These are phyloP conservation scores for Catajapyx aquilonaris DNA, from an alignment of 1,140 invertebrate species.

Conservation along the genomic window DNA sequence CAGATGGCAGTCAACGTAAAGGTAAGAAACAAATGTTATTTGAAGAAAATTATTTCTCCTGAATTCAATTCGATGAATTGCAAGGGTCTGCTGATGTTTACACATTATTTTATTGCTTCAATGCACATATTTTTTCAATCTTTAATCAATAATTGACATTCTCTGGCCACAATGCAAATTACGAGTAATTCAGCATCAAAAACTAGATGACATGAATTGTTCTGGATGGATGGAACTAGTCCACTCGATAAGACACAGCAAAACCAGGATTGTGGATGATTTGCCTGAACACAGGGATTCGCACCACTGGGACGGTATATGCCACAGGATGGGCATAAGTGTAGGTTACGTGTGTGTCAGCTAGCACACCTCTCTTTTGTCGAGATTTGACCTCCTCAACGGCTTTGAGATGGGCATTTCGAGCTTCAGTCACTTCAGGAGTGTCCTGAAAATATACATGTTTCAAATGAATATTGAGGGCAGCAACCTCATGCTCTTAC, in stretches of 20 bases:
- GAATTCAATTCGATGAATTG: neutral
- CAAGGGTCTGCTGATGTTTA: neutral
- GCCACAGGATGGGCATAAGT: constrained; percentile 14
- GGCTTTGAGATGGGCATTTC: constrained; percentile 12
- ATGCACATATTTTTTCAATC: no score
- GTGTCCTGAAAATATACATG: constrained; percentile 9
- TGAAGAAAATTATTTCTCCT: neutral
- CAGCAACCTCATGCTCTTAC: constrained; percentile 7
- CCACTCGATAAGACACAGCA: neutral
- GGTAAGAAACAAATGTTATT: constrained; percentile 3
- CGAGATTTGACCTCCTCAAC: constrained; percentile 11
- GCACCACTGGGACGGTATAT: neutral
- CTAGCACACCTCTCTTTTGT: constrained; percentile 8
- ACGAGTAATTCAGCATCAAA: no score
- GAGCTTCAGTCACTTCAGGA: constrained; percentile 15
- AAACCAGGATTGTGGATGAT: neutral
- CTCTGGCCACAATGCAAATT: no score
- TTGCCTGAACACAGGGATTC: neutral
- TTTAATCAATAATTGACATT: no score
- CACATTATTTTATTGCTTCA: no score
- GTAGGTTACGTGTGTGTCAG: constrained; percentile 4
- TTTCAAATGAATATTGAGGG: constrained; percentile 1
- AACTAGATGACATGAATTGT: no score
- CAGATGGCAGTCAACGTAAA: constrained; percentile 6
- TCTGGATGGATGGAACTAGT: no score